Evolutionary conservation across 2,888 invertebrate genomes (phyloP), one percentile per base, ranked within the genome.

Genomic region (Endomychus coccineus): DNA sequence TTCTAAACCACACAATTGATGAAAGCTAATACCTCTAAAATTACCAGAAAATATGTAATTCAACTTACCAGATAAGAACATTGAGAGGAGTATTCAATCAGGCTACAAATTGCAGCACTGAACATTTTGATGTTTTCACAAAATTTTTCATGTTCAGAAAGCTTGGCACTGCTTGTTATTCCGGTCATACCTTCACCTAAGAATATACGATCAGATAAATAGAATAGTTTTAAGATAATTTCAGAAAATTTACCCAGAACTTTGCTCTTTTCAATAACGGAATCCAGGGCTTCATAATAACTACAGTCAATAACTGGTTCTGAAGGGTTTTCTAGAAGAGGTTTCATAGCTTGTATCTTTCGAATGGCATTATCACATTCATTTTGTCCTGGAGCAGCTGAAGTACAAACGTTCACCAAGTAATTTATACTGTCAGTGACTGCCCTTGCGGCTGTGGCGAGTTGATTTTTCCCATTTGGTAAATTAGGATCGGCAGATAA

Each of bases 361-460:
- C 95, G 74, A 34, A 96, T 82, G 1, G 96, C 95, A 49, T 88
- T 94, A 60, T 91, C 92, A 67, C 97, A 97, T 60, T 97, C 96
- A 62, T 88, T 90, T 69, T 95, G 94, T 0, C 96, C 94, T 0
- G 96, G 95, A 0, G 91, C 89, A 0, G 90, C 88, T 19, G 83
- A 83, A 1, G 90, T 90, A 59, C 84, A 87, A 3, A 85, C 81
- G 62, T 87, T 83, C 2, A 95, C 85, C 43, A 96, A 70, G 51
- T 84, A 77, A 62, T 95, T 96, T 48, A 96, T 90, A 62, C 84
- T 87, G 49, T 94, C 94, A 0, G 90, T 94, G 27, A 94, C 91
- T 5, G 84, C 83, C 36, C 91, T 74, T 0, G 90, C 92, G 19
- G 91, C 92, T 5, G 83, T 81, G 3, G 87, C 81, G 17, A 94